Evolutionary conservation across 1,140 invertebrate species (phyloP), one percentile per base, ranked within the genome.

Genomic region (Conus ventricosus): DNA sequence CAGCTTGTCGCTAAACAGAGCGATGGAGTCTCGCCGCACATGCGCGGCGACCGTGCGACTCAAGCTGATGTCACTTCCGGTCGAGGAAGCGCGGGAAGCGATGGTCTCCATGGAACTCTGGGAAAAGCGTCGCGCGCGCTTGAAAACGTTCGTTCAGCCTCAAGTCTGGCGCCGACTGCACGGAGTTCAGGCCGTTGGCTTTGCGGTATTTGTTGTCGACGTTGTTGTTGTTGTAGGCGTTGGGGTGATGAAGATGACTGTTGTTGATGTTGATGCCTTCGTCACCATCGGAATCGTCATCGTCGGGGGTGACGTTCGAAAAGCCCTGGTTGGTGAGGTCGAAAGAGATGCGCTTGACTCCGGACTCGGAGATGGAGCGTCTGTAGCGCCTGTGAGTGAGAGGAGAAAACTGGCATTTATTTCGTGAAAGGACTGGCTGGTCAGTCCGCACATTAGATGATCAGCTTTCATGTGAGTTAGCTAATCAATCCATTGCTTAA

Each of bases 11-110:
- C 88, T 90, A 4, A 90, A 89, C 27, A 92, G 54, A 7, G 91
- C 91, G 55, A 92, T 91, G 20, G 91, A 92, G 60, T 92, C 91
- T 27, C 90, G 90, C 39, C 91, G 87, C 0, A 92, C 87, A 75
- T 92, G 91, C 39, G 89, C 88, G 39, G 91, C 90, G 54, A 91
- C 87, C 6, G 86, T 80, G 13, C 67, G 27, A 39, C 84, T 80
- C 51, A 82, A 39, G 76, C 88, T 85, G 6, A 82, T 51, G 55
- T 85, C 60, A 51, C 55, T 86, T 55, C 71, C 83, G 53, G 23
- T 55, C 8, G 57, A 57, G 5, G 84, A 84, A 39, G 54, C 54
- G 25, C 27, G n/a, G 51, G 87, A 82, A 75, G 57, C 84, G 13
- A 63, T 23, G 13, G 86, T 82, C 27, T 87, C 78, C 10, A 55